Evolutionary conservation across 2,888 invertebrate genomes (phyloP).

Genomic region (Poecilobothrus nobilitatus): DNA sequence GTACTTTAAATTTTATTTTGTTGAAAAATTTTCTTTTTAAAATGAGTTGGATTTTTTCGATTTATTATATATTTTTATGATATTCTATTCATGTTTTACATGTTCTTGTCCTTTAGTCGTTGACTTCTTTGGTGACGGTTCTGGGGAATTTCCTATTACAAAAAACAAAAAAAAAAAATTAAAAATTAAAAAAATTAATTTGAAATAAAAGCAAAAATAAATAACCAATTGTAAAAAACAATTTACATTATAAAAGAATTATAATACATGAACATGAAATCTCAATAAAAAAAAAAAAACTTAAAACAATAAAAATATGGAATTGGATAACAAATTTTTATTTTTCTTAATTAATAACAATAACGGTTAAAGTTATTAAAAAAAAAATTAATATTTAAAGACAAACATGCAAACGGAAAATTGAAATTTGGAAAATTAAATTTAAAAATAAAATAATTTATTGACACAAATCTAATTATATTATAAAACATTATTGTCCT

Average conservation of each 20-base stretch:
- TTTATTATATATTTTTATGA: no score
- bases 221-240: not conserved
- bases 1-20: no score
- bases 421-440: not conserved
- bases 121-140: not conserved
- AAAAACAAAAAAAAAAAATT: not conserved
- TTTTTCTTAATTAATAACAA: not conserved
- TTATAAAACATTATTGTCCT: not conserved
- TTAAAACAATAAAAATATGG: no score
- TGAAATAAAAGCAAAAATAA: not conserved
- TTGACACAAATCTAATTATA: not conserved
- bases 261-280: no score
- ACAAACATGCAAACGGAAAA: constrained; percentile 6
- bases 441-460: not conserved
- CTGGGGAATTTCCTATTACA: not conserved
- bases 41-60: no score
- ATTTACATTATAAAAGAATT: no score
- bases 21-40: no score
- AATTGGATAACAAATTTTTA: no score
- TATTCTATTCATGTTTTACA: not conserved
- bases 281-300: no score
- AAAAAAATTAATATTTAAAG: not conserved
- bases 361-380: not conserved
- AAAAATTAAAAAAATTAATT: not conserved
- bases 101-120: not conserved